A percentile compares a stretch with the other conserved stretches of the same genome.
Conservation (phyloP, 2,113 vertebrate species). For the Gymnogyps californianus region DNA sequence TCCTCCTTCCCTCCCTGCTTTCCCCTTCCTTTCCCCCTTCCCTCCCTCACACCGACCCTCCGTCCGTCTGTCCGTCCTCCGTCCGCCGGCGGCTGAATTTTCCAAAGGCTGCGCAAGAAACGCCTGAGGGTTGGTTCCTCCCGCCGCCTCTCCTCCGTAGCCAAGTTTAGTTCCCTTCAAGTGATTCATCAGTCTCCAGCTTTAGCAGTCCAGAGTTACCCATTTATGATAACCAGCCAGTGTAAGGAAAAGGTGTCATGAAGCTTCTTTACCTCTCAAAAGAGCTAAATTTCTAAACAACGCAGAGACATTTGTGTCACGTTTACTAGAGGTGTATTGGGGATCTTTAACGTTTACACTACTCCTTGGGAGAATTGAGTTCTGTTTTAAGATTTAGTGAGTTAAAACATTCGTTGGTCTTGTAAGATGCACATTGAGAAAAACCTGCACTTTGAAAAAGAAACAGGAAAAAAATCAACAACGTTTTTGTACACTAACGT, state of each 20-base stretch:
- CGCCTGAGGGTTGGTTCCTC: constrained; percentile 51
- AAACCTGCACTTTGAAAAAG: constrained; percentile 58
- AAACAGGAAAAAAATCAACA: constrained; percentile 46
- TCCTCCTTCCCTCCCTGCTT: background rate
- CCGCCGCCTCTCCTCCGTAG: constrained; percentile 34
- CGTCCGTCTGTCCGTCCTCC: background rate
- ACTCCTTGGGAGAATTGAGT: constrained; percentile 65
- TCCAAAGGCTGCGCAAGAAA: constrained; percentile 56
- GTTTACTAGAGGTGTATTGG: constrained; percentile 62
- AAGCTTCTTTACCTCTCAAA: constrained; percentile 64
- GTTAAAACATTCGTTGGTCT: constrained; percentile 64
- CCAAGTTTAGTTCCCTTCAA: constrained; percentile 49
- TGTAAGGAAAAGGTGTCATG: constrained; percentile 60
- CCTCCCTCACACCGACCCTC: background rate
- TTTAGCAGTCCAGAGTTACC: constrained; percentile 66
- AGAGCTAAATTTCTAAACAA: constrained; percentile 62
- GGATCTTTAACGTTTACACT: constrained; percentile 70
- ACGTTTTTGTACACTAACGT: constrained; percentile 77
- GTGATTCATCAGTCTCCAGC: constrained; percentile 65
- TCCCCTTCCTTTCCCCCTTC: background rate
- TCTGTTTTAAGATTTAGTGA: constrained; percentile 61
- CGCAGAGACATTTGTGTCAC: constrained; percentile 46
- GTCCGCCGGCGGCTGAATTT: constrained; percentile 46
- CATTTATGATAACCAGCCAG: constrained; percentile 62
- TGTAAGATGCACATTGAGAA: constrained; percentile 56